Evolutionary conservation across 2,113 vertebrate species (phyloP), one percentile per base, ranked within the genome.

Genomic region (Toxotes chatareus): DNA sequence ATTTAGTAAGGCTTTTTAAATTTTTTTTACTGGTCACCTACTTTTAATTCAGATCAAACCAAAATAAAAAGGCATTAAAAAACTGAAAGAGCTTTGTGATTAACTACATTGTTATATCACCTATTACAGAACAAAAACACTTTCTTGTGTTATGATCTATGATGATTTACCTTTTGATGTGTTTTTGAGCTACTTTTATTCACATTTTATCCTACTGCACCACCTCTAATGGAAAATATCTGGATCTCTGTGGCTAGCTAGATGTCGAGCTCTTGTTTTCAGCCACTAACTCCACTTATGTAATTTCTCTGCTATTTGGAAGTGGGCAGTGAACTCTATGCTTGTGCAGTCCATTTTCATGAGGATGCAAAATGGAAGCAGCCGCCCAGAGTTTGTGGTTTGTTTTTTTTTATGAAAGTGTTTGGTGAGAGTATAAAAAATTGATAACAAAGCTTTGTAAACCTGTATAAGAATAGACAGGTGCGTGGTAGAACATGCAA

Each of bases 401-500:
- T 73, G 19, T 13, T 4, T 57, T 70, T 76, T 79, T 76, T 67
- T 60, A 56, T 42, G 36, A 68, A 11, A 11, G 67, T 6, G 10
- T 47, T 49, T 56, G 19, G 34, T 34, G 59, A 73, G 23, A 17
- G 9, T 7, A 72, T 63, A 55, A 68, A 73, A 80, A 27, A 72
- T 55, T 53, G 4, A 71, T 49, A 16, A 53, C 4, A 21, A 23
- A n/a, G 27, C 53, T 51, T 44, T 47, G 65, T 46, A 62, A 56
- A 80, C 13, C 21, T 27, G 84, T 59, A 78, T 21, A 14, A 38
- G 64, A 86, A 66, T 46, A 59, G 73, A 80, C 55, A 77, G 68
- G 72, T 77, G 77, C 51, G 34, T 40, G 23, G 55, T 36, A 32
- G 9, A 75, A 40, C 67, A 51, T 57, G 63, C 40, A 13, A 60